Conservation (phyloP, 23 tunicate species). For the Trididemnum nubilum region DNA sequence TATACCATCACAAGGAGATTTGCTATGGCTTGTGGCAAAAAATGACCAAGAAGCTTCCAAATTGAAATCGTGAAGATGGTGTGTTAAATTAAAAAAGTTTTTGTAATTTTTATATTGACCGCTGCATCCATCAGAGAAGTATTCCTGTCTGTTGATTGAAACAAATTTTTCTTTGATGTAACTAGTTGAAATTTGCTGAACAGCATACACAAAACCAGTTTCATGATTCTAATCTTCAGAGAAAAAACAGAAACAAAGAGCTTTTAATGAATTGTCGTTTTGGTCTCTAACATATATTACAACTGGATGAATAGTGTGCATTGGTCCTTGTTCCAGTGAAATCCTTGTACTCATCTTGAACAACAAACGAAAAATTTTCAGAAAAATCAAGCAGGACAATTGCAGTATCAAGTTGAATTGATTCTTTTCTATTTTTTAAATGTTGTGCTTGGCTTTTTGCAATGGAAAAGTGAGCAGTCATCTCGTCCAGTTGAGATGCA, state of each 20-base stretch:
- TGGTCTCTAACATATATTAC: slow-evolving; percentile 13
- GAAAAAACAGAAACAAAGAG: background rate
- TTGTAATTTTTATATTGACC: slow-evolving; percentile 33
- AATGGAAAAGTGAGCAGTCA: slow-evolving; percentile 31
- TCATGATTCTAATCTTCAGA: slow-evolving; percentile 25
- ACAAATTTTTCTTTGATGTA: slow-evolving; percentile 22
- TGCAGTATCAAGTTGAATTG: slow-evolving; percentile 3
- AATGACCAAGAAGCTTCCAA: slow-evolving; percentile 16
- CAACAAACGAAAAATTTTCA: slow-evolving; percentile 36
- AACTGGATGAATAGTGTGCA: slow-evolving; percentile 32
- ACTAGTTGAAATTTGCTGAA: slow-evolving; percentile 5
- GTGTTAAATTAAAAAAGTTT: slow-evolving; percentile 26
- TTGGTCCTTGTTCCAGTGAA: slow-evolving; percentile 25
- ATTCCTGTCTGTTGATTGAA: slow-evolving; percentile 8
- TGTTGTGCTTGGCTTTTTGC: slow-evolving; percentile 33
- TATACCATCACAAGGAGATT: slow-evolving; percentile 40
- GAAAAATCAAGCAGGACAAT: slow-evolving; percentile 36
- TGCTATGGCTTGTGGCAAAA: slow-evolving; percentile 63
- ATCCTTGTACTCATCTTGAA: slow-evolving; percentile 34
- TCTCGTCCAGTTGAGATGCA: slow-evolving; percentile 9
- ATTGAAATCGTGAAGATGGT: slow-evolving; percentile 16
- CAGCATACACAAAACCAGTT: slow-evolving; percentile 32
- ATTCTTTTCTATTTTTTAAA: slow-evolving; percentile 25
- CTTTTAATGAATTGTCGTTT: background rate
- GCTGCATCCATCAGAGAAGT: slow-evolving; percentile 30